A percentile compares a stretch with the other conserved stretches of the same genome.
Conservation (phyloP, 2,888 invertebrate genomes). For the Polydrusus cervinus region DNA sequence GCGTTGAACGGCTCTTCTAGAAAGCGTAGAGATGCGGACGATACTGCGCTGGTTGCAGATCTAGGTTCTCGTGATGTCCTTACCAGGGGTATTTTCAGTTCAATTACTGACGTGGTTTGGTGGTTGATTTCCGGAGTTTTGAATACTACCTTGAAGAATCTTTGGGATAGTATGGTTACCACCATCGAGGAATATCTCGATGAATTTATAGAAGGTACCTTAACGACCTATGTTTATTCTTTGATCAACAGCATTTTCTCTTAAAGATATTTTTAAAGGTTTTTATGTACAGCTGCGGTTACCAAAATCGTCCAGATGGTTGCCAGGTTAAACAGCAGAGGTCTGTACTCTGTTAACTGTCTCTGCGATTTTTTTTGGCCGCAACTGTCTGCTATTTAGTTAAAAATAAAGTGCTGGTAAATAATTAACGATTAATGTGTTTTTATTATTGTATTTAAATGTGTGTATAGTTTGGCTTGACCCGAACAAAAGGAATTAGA, state of each 20-base stretch:
- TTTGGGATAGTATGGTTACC: not conserved
- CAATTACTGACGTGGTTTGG: not conserved
- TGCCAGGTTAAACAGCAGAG: no score
- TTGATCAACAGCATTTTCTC: slow-evolving; percentile 2
- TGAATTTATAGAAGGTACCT: not conserved
- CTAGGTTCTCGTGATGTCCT: not conserved
- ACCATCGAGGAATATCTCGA: not conserved
- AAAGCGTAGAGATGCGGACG: slow-evolving; percentile 2
- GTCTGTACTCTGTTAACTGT: no score
- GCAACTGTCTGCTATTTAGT: no score
- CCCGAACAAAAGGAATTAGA: no score
- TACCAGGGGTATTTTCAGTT: not conserved
- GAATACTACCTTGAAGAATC: not conserved
- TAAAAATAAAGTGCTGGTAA: no score
- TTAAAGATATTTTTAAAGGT: not conserved
- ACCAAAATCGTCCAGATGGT: no score
- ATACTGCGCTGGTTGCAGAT: not conserved
- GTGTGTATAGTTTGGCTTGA: no score
- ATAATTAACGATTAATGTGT: no score
- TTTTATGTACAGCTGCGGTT: not conserved
- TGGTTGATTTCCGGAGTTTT: not conserved
- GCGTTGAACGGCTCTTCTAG: slow-evolving; percentile 4
- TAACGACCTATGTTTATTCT: not conserved
- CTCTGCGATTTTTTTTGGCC: no score
- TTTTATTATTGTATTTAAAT: no score